Base-by-base conservation (phyloP, 30 jellyfish, hydroid and myxozoan genomes). In the Hydractinia symbiolongicarpus region DNA sequence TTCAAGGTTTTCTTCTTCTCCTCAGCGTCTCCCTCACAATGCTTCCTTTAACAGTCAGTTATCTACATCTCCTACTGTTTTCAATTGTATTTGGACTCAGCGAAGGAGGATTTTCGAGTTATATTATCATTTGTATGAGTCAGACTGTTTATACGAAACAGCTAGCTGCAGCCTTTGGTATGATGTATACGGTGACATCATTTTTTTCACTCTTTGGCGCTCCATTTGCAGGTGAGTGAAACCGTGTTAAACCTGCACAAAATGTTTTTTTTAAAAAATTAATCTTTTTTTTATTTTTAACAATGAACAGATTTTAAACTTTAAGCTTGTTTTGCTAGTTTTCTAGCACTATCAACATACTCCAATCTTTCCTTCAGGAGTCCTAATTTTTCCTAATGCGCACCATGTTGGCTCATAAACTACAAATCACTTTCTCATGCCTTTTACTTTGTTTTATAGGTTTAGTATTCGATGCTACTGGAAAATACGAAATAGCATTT, bases 101-200 rank as follows among this genome's bases (percentile, higher is more conserved):
- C 54, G 92, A 83, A 7, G 92, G 92, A 30, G 89, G 85, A 14
- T 74, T 83, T 49, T 19, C 82, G n/a, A 20, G 83, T 52, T 58
- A 13, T 40, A 52, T 83, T 11, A 15, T 83, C 0, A 50, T 77
- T 6, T 15, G 77, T 6, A 21, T 56, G 8, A 20, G 71, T 15
- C 51, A 56, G 16, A 21, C 53, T 13, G 81, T 83, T 21, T 49
- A 40, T 53, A 56, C 50, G 14, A 20, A 66, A 1, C 88, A 77
- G 50, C 6, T 77, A 5, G 83, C 54, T 49, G 6, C 50, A 54
- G 91, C 93, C 9, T 55, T 83, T 55, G 92, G 92, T 11, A 83
- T 61, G 72, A 54, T 83, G 79, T 83, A 83, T 56, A 19, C 85
- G 0, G 19, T 66, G 5, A 54, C 91, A 5, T 83, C 92, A 15